Evolutionary conservation across 92 coral and sea anemone species (phyloP).

Genomic region (Porites lobata): DNA sequence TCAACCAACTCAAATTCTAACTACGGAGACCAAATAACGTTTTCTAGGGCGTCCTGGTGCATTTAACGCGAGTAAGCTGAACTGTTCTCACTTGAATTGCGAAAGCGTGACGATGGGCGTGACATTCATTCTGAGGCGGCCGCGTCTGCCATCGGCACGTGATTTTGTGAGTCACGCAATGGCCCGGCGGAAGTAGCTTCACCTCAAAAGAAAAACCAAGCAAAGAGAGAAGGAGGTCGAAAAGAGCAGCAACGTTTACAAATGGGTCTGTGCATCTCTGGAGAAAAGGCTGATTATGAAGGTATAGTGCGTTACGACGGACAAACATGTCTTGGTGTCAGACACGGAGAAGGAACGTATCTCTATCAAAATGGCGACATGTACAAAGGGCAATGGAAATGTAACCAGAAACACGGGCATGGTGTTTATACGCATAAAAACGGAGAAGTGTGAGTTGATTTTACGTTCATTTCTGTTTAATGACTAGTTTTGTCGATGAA

Average conservation of each 20-base stretch:
- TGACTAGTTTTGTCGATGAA: not conserved
- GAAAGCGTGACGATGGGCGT: too few species aligned
- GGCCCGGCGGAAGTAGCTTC: not conserved
- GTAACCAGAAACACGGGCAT: constrained; percentile 83
- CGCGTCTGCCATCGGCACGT: too few species aligned
- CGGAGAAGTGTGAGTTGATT: constrained; percentile 66
- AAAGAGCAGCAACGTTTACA: not conserved
- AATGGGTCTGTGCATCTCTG: constrained; percentile 74
- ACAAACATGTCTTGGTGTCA: constrained; percentile 55
- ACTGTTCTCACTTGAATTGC: too few species aligned
- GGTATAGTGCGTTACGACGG: constrained; percentile 59
- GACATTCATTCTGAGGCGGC: too few species aligned
- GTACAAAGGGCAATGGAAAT: constrained; percentile 88
- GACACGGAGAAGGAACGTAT: constrained; percentile 86
- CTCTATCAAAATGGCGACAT: constrained; percentile 80
- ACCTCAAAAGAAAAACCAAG: not conserved
- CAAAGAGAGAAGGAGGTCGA: not conserved
- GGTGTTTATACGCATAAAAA: constrained; percentile 66
- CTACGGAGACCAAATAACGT: too few species aligned
- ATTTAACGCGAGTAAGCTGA: too few species aligned
- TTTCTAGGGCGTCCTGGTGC: too few species aligned
- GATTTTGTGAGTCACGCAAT: not conserved
- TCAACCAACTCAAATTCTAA: too few species aligned
- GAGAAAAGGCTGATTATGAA: constrained; percentile 59
- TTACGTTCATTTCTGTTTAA: not conserved